Conservation (phyloP, 2,888 invertebrate species). For the Drosophila atripex region DNA sequence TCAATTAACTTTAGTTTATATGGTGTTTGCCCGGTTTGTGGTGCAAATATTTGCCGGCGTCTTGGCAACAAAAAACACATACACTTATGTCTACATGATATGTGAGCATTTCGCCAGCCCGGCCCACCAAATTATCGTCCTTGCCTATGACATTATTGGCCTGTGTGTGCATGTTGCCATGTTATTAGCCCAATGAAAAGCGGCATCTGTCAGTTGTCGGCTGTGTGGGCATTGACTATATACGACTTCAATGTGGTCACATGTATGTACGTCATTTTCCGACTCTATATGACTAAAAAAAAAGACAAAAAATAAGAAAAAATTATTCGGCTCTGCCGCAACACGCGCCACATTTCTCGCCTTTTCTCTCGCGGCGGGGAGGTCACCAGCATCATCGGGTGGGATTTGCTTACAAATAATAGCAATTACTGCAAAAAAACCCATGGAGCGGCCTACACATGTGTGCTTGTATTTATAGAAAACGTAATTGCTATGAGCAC, state of each 20-base stretch:
- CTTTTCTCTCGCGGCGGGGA: conserved; percentile 16
- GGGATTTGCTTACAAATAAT: conserved; percentile 8
- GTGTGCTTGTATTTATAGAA: conserved; percentile 13
- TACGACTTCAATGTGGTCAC: conserved; percentile 38
- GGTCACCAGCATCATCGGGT: conserved; percentile 7
- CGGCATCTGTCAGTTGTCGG: conserved; percentile 42
- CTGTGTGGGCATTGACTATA: conserved; percentile 63
- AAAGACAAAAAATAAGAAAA: not conserved
- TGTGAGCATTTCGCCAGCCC: conserved; percentile 3
- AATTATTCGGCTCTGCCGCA: conserved; percentile 1
- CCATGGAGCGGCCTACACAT: conserved; percentile 8
- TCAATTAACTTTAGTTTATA: conserved; percentile 37
- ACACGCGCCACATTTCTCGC: conserved; percentile 28
- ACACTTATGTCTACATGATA: conserved; percentile 1
- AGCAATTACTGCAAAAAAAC: conserved; percentile 18
- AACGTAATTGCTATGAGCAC: conserved; percentile 8
- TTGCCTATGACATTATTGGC: conserved; percentile 34
- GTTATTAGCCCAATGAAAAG: conserved; percentile 52
- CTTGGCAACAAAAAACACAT: conserved; percentile 35
- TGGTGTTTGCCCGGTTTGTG: conserved; percentile 30
- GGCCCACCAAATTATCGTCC: conserved; percentile 47
- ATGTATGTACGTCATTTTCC: conserved; percentile 58
- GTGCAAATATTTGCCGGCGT: conserved; percentile 46
- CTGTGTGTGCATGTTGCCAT: conserved; percentile 49
- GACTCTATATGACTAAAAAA: conserved; percentile 33